phyloP scores from a whole-genome alignment of 2,113 vertebrate species.

The Bolborhynchus lineola region DNA sequence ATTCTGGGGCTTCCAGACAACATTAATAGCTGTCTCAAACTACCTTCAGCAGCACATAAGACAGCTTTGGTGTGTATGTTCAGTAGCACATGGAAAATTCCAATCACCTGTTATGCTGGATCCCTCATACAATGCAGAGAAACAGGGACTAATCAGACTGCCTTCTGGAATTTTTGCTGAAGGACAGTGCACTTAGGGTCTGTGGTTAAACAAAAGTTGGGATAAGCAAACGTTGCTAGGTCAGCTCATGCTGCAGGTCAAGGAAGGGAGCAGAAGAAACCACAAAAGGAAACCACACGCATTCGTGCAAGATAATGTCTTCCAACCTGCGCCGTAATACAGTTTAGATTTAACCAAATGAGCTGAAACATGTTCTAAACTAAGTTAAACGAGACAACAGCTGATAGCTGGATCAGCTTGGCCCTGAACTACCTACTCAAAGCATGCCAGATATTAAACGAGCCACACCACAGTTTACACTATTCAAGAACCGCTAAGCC shows the following conservation, averaged over 20 bases:
- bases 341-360: not conserved
- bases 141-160: not conserved
- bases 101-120: not conserved
- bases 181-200: not conserved
- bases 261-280: not conserved
- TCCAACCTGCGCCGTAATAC: rapidly evolving
- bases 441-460: not conserved
- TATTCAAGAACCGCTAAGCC: not conserved
- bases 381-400: not conserved
- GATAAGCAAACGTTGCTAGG: not conserved
- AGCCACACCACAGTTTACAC: not conserved
- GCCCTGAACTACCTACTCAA: not conserved
- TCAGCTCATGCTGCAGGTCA: not conserved
- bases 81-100: not conserved
- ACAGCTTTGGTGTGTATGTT: not conserved
- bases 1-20: not conserved
- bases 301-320: not conserved
- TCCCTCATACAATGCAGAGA: not conserved
- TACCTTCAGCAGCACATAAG: not conserved
- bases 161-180: not conserved
- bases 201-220: not conserved
- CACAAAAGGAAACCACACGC: not conserved
- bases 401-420: not conserved
- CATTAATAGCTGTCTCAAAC: not conserved
- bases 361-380: not conserved